Percentiles rank a stretch among this genome's conserved stretches.
These are phyloP conservation scores for Tetheella fluctuosa DNA, from an alignment of 2,888 invertebrate species.

Conservation along the genomic window DNA sequence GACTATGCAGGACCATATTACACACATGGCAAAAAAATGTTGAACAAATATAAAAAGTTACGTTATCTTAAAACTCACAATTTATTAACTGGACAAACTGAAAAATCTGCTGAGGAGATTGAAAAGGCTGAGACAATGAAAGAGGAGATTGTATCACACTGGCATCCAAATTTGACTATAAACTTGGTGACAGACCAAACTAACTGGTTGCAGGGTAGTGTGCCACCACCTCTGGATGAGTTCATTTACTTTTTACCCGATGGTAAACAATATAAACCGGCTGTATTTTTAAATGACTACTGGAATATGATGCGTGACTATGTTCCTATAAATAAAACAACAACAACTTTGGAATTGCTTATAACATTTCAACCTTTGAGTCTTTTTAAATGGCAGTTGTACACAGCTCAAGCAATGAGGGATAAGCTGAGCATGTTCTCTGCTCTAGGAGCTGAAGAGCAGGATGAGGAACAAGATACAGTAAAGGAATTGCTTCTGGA, in stretches of 20 bases:
- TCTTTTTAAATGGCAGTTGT: slow-evolving; percentile 99
- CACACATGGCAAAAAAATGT: slow-evolving; percentile 89
- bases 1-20: slow-evolving; percentile 88
- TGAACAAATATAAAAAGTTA: slow-evolving; percentile 96
- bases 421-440: slow-evolving; percentile 91
- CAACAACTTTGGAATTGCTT: slow-evolving; percentile 87
- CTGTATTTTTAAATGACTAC: slow-evolving; percentile 97
- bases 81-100: slow-evolving; percentile 95
- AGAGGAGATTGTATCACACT: slow-evolving; percentile 97
- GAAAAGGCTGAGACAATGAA: slow-evolving; percentile 90
- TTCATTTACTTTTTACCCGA: slow-evolving; percentile 95
- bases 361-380: slow-evolving; percentile 95
- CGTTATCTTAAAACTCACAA: slow-evolving; percentile 95
- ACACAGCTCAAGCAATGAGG: slow-evolving; percentile 97
- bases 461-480: slow-evolving; percentile 94
- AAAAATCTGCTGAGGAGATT: slow-evolving; percentile 90
- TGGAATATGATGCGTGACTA: slow-evolving; percentile 99
- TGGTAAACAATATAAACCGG: slow-evolving; percentile 95
- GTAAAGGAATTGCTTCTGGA: slow-evolving; percentile 97
- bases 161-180: slow-evolving; percentile 99
- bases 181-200: slow-evolving; percentile 98
- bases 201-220: slow-evolving; percentile 94
- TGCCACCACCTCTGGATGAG: slow-evolving; percentile 96
- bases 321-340: slow-evolving; percentile 94
- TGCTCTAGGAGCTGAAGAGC: slow-evolving; percentile 88